Percentiles rank a stretch among this genome's conserved stretches.
Evolutionary conservation across 2,113 vertebrate species (phyloP).

Genomic region (Egretta garzetta): DNA sequence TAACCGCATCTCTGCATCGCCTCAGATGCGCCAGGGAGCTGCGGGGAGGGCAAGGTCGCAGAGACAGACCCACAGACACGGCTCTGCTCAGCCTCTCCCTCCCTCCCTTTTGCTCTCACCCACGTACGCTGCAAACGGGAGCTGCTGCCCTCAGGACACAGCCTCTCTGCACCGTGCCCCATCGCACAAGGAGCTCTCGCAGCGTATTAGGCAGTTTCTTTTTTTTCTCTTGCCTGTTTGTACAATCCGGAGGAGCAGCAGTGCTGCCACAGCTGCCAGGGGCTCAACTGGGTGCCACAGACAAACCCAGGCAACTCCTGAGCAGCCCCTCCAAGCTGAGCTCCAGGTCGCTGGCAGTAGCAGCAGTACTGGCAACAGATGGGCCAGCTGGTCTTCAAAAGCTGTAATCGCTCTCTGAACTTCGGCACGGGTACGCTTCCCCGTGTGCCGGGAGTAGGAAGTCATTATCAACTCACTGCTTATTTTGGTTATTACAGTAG

Average conservation of each 20-base stretch:
- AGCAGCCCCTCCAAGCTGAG: not conserved
- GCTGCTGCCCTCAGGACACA: not conserved
- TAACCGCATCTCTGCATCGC: fast-evolving
- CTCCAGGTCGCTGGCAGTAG: not conserved
- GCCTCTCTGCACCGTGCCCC: not conserved
- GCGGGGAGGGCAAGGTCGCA: not conserved
- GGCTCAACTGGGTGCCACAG: fast-evolving
- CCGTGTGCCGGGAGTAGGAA: not conserved
- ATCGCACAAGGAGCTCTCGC: not conserved
- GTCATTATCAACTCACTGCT: not conserved
- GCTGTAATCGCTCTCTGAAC: not conserved
- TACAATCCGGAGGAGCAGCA: not conserved
- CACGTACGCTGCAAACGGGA: fast-evolving
- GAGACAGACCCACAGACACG: not conserved
- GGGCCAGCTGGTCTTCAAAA: not conserved
- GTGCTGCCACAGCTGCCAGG: not conserved
- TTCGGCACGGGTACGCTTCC: not conserved
- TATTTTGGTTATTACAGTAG: constrained; percentile 14
- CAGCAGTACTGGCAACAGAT: not conserved
- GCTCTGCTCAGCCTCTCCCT: not conserved
- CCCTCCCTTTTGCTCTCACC: not conserved
- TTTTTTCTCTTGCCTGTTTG: not conserved
- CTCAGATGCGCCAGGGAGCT: not conserved
- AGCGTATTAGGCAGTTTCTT: not conserved
- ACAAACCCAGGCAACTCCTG: not conserved